Percentiles rank a stretch among this genome's conserved stretches.
These are phyloP conservation scores for Caretta caretta DNA, from an alignment of 2,113 vertebrate species.

Conservation along the genomic window DNA sequence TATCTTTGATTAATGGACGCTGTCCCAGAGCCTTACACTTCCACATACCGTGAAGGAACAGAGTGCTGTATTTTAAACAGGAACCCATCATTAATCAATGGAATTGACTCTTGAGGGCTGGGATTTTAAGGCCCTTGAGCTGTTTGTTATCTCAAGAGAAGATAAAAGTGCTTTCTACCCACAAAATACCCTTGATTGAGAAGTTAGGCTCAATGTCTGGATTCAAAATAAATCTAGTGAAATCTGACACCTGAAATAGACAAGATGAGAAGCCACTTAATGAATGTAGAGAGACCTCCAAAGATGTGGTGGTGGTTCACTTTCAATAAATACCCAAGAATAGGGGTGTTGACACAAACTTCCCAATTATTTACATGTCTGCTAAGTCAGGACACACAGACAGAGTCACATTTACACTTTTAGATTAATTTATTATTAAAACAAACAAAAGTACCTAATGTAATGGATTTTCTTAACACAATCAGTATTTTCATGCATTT, in stretches of 20 bases:
- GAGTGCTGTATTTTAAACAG: too few relatives aligned
- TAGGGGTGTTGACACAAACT: not conserved
- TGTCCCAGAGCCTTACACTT: too few relatives aligned
- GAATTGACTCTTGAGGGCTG: too few relatives aligned
- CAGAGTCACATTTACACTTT: not conserved
- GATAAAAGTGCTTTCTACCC: not conserved
- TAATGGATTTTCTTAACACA: not conserved
- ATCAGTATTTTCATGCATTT: not conserved
- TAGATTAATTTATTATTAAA: not conserved
- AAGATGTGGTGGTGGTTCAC: not conserved
- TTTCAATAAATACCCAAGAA: not conserved
- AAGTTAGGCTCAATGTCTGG: not conserved
- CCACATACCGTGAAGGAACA: too few relatives aligned
- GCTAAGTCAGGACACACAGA: not conserved
- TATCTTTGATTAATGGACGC: not conserved
- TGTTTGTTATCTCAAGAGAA: not conserved
- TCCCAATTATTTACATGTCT: not conserved
- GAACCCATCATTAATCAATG: too few relatives aligned
- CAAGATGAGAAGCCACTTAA: not conserved
- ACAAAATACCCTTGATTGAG: not conserved
- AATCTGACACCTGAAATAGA: not conserved
- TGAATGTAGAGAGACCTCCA: not conserved
- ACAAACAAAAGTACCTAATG: not conserved
- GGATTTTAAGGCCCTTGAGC: too few relatives aligned
- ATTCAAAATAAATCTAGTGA: not conserved